Base-by-base conservation (phyloP, 2,888 invertebrate genomes). In the Tortricodes alternella region DNA sequence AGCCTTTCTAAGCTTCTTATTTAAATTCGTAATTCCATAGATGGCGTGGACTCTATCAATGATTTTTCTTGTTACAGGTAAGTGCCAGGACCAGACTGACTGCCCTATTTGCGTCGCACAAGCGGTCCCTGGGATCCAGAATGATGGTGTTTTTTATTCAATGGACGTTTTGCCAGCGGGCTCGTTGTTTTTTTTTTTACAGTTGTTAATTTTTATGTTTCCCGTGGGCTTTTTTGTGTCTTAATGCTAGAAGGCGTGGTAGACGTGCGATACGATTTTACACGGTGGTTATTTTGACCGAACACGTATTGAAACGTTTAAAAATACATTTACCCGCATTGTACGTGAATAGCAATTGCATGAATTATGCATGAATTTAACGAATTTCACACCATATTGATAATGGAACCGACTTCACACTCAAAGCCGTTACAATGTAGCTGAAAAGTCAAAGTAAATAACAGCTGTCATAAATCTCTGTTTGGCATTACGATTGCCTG, bases 1-100 rank as follows among this genome's bases (percentile, higher is more conserved):
- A 7, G 8, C 7, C 15, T 35, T 49, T 41, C 24, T 52, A 44
- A 41, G 32, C 24, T 27, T 21, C 15, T 46, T 32, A 21, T 51
- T 24, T 41, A 18, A 35, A 24, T 41, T 15, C 48, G 37, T 55
- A 35, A 49, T 49, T 32, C 37, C 37, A 23, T 56, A 44, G 50
- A 37, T 43, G 21, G 35, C 18, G 8, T 29, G 15, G 27, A 21
- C 18, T 21, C 13, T 37, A 50, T 37, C 43, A 37, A 43, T 55
- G 37, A 46, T 15, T 49, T 49, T 56, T 49, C 24, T 44, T 50
- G 16, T 55, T 55, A 38, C 56, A 56, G 56, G 56, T 56, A 56
- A 56, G 56, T 56, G 32, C 35, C 27, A 32, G n/a, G n/a, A 18
- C 18, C 27, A 5, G 34, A 34, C 6, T 23, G 41, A 24, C 46